These are phyloP conservation scores for Ceratitis capitata DNA, from an alignment of 1,140 invertebrate genomes.

Conservation along the genomic window DNA sequence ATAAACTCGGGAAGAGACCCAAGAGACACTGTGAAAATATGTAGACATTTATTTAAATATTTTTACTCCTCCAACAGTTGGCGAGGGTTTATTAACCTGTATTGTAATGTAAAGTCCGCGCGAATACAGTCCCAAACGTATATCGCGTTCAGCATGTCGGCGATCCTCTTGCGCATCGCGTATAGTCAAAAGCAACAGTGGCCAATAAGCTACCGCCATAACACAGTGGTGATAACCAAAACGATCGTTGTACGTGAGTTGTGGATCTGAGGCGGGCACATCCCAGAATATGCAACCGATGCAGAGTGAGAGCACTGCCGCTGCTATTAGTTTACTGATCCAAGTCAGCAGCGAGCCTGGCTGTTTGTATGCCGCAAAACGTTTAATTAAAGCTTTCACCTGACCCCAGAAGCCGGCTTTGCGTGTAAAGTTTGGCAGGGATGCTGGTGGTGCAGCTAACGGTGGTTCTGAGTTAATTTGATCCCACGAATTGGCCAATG, in stretches of 20 bases:
- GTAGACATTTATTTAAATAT: neutral
- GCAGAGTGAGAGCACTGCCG: slow-evolving; percentile 81
- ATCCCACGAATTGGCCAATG: slow-evolving; percentile 79
- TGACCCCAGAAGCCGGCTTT: slow-evolving; percentile 67
- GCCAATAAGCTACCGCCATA: slow-evolving; percentile 80
- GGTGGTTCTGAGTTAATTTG: slow-evolving; percentile 64
- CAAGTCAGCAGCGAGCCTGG: slow-evolving; percentile 85
- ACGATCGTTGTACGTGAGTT: slow-evolving; percentile 78
- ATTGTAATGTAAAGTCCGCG: slow-evolving; percentile 79
- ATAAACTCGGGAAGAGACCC: slow-evolving; percentile 65
- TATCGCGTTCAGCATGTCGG: slow-evolving; percentile 78
- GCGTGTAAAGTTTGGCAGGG: slow-evolving; percentile 59
- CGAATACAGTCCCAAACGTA: slow-evolving; percentile 81
- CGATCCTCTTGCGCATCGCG: slow-evolving; percentile 76
- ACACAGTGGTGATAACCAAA: slow-evolving; percentile 87
- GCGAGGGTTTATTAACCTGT: neutral
- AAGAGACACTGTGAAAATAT: slow-evolving; percentile 50
- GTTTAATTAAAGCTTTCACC: slow-evolving; percentile 57
- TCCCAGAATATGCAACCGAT: slow-evolving; percentile 92
- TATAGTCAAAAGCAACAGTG: slow-evolving; percentile 76
- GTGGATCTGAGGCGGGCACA: slow-evolving; percentile 77
- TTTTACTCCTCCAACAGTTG: neutral
- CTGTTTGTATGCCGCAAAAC: slow-evolving; percentile 80
- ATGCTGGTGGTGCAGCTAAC: slow-evolving; percentile 60
- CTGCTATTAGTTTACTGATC: slow-evolving; percentile 78